These are phyloP conservation scores for Galendromus occidentalis DNA, from an alignment of 1,140 invertebrate species.

Conservation along the genomic window DNA sequence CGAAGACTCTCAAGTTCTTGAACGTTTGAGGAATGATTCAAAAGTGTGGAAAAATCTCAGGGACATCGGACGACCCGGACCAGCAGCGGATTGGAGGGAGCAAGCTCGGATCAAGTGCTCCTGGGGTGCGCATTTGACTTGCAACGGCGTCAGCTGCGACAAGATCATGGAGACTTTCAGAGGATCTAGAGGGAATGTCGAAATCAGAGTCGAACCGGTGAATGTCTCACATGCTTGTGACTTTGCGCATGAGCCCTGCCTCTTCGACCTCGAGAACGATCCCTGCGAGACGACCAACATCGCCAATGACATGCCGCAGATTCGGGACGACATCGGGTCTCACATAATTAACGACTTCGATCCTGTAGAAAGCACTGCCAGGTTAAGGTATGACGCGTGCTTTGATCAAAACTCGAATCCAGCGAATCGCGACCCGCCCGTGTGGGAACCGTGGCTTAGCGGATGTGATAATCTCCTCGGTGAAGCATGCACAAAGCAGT, in stretches of 20 bases:
- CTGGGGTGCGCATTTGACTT: background rate
- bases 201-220: background rate
- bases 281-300: slow-evolving; percentile 29
- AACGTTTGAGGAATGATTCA: background rate
- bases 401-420: background rate
- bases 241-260: slow-evolving; percentile 21
- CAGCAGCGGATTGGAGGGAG: background rate
- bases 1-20: background rate
- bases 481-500: background rate
- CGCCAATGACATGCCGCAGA: slow-evolving; percentile 16
- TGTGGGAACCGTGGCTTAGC: background rate
- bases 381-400: background rate
- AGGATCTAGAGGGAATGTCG: background rate
- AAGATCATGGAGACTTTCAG: background rate
- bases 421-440: background rate
- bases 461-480: background rate
- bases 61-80: background rate
- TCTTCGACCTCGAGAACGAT: slow-evolving; percentile 26
- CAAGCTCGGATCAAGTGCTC: background rate
- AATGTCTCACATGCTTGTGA: slow-evolving; percentile 21
- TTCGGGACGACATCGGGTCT: background rate
- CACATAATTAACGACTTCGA: background rate
- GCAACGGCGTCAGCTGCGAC: background rate
- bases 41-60: background rate
- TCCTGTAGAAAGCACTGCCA: background rate